Evolutionary conservation across 2,113 vertebrate species (phyloP).

Genomic region (Dipodomys stephensi): DNA sequence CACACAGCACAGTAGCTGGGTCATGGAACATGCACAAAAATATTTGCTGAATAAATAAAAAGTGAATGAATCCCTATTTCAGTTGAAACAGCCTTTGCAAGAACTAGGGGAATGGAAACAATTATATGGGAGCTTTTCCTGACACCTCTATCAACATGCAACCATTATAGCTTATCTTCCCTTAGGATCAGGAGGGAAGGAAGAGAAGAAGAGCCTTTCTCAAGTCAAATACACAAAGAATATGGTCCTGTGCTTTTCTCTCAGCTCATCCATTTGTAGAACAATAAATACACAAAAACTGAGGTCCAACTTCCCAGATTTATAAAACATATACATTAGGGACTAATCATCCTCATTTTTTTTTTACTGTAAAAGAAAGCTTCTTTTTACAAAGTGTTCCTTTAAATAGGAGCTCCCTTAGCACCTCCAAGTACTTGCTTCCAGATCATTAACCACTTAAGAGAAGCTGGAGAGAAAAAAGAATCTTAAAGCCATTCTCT

Average conservation of each 20-base stretch:
- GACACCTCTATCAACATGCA: neutral
- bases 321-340: conserved; percentile 26
- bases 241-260: neutral
- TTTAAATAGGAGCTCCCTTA: conserved; percentile 50
- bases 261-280: neutral
- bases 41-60: conserved; percentile 42
- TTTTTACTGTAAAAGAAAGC: neutral
- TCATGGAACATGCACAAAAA: conserved; percentile 32
- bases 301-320: conserved; percentile 3
- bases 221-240: neutral
- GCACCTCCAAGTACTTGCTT: conserved; percentile 55
- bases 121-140: neutral
- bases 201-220: neutral
- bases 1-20: neutral
- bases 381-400: conserved; percentile 37
- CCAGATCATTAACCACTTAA: conserved; percentile 69
- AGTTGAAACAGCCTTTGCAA: neutral
- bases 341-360: neutral
- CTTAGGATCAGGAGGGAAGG: neutral
- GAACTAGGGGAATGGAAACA: neutral
- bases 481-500: conserved; percentile 37
- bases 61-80: neutral
- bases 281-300: neutral
- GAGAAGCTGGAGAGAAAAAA: conserved; percentile 52
- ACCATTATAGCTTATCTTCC: neutral